Evolutionary conservation across 2,888 invertebrate species (phyloP).

Genomic region (Pristionchus entomophagus): DNA sequence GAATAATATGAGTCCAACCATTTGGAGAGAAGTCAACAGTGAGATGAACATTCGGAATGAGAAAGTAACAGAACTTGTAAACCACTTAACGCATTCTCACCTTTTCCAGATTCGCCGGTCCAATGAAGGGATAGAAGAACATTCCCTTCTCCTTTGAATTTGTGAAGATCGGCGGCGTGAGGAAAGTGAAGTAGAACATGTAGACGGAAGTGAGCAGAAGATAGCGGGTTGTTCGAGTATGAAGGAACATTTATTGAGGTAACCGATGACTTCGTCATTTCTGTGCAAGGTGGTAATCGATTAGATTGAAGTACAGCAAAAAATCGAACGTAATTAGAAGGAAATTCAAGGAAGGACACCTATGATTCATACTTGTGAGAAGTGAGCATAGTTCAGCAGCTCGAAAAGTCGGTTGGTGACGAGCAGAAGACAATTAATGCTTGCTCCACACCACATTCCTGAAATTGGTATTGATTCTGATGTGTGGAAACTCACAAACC

Average conservation of each 20-base stretch:
- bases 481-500: too few relatives aligned
- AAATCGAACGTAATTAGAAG: too few relatives aligned
- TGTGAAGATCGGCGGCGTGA: neutral
- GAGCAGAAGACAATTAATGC: neutral
- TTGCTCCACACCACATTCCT: conserved; percentile 3
- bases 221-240: neutral
- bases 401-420: conserved; percentile 2
- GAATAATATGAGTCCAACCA: too few relatives aligned
- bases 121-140: conserved; percentile 36
- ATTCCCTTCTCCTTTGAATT: conserved; percentile 7
- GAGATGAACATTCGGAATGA: too few relatives aligned
- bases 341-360: too few relatives aligned
- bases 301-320: too few relatives aligned
- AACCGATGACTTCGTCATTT: too few relatives aligned
- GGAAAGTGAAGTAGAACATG: neutral
- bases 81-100: too few relatives aligned
- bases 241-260: neutral
- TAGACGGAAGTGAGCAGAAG: neutral
- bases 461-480: too few relatives aligned
- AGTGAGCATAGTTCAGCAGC: neutral
- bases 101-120: neutral
- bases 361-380: neutral
- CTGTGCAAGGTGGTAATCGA: too few relatives aligned
- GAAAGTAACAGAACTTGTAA: too few relatives aligned
- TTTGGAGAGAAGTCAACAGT: too few relatives aligned